Base-by-base conservation (phyloP, 2,113 vertebrate genomes). In the Hepsetus odoe region DNA sequence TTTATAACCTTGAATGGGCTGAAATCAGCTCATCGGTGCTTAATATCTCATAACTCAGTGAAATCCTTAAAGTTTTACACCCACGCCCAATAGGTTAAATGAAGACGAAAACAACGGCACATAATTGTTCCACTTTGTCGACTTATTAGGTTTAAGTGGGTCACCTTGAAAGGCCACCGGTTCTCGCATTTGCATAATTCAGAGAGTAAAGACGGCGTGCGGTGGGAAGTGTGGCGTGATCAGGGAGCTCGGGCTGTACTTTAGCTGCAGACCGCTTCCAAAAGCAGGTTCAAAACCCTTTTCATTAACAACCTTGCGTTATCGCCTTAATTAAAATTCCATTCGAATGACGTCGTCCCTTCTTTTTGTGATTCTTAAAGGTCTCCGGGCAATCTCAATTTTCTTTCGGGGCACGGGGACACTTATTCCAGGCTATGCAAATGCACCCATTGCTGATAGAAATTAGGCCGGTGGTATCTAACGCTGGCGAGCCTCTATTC, bases 131-230 rank as follows among this genome's bases (percentile, higher is more conserved):
- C 35, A 51, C 32, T 20, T 44, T 67, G 46, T 56, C n/a, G 12
- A 53, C 40, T 66, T 42, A 79, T 64, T 70, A n/a, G 53, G 44
- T 73, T 67, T 18, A 10, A 53, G 65, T 64, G 56, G 8, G 35
- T 84, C 42, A 68, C 75, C 71, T 83, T 81, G 51, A 80, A 22
- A 5, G 32, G 44, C 35, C 1, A 11, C 16, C 28, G 44, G 67
- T 80, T 40, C 35, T 66, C 80, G 83, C 55, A 58, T 35, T 32
- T 75, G n/a, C 33, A 56, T 42, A 58, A 68, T 72, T 62, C 55
- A 56, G 35, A 26, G 35, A 20, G n/a, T n/a, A n/a, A n/a, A 51
- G 44, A 16, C n/a, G 12, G 32, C 13, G 30, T 28, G 8, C 10
- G 42, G 35, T 14, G 10, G 56, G 49, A 40, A 49, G 24, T 7